Conservation (phyloP, 2,888 invertebrate genomes). For the Carcina quercana region DNA sequence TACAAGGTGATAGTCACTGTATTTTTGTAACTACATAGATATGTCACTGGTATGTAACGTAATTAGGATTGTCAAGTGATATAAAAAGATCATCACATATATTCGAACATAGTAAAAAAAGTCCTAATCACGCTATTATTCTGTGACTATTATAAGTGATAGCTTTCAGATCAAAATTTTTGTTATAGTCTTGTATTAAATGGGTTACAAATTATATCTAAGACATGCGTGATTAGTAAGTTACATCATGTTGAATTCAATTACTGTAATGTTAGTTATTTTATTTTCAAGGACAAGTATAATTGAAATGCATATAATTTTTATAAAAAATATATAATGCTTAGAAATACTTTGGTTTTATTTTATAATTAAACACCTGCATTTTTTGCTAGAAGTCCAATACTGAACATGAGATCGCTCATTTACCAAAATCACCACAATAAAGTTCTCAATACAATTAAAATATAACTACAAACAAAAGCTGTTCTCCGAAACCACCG, state of each 20-base stretch:
- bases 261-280: conserved; percentile 29
- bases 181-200: conserved; percentile 16
- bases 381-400: no score
- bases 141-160: conserved; percentile 10
- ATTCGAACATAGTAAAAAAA: no score
- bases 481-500: no score
- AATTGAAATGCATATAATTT: conserved; percentile 65
- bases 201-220: conserved; percentile 20
- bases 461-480: neutral
- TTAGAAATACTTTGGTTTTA: conserved; percentile 45
- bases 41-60: no score
- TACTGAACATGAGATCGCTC: no score
- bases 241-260: conserved; percentile 19
- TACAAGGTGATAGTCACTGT: conserved; percentile 46
- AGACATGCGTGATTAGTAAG: conserved; percentile 29
- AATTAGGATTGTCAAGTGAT: no score
- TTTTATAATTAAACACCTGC: no score
- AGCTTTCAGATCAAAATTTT: conserved; percentile 15
- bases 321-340: conserved; percentile 62
- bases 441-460: neutral
- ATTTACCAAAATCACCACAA: no score
- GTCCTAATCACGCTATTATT: no score
- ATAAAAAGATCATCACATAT: no score
- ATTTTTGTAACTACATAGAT: conserved; percentile 28
- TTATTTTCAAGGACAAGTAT: conserved; percentile 52